A percentile compares a stretch with the other conserved stretches of the same genome.
Conservation (phyloP, 2,113 vertebrate species). For the Aepyceros melampus region DNA sequence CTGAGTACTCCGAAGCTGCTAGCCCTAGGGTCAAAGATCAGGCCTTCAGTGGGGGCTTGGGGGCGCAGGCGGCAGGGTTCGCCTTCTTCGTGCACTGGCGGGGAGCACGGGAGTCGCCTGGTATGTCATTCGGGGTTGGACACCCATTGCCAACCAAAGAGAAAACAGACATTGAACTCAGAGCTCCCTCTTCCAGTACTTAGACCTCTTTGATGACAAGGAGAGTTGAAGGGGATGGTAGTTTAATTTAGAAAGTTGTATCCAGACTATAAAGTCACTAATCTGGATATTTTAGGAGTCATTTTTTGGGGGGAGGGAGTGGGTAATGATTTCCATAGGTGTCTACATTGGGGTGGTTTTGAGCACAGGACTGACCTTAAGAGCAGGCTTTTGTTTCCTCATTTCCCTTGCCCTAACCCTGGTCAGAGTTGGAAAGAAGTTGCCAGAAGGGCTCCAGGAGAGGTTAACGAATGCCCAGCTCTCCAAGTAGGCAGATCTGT, state of each 20-base stretch:
- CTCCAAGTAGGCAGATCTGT: conserved; percentile 12
- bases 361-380: not conserved
- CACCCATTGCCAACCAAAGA: not conserved
- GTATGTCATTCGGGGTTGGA: not conserved
- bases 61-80: not conserved
- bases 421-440: not conserved
- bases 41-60: not conserved
- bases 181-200: not conserved
- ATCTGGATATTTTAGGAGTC: not conserved
- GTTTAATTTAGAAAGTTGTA: conserved; percentile 20
- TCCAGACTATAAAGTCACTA: not conserved
- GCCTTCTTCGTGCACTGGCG: fast-evolving
- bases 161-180: not conserved
- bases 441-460: conserved; percentile 23
- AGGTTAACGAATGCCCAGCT: not conserved
- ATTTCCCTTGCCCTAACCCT: not conserved
- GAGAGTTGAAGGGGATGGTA: not conserved
- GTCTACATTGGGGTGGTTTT: not conserved
- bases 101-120: fast-evolving
- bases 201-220: not conserved
- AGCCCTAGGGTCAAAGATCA: conserved; percentile 34
- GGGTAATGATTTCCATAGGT: not conserved
- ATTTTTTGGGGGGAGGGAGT: not conserved
- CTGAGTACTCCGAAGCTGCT: not conserved
- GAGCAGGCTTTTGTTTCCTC: not conserved